A percentile compares a stretch with the other conserved stretches of the same genome.
Evolutionary conservation across 2,113 vertebrate genomes (phyloP).

Genomic region (Tursiops truncatus): DNA sequence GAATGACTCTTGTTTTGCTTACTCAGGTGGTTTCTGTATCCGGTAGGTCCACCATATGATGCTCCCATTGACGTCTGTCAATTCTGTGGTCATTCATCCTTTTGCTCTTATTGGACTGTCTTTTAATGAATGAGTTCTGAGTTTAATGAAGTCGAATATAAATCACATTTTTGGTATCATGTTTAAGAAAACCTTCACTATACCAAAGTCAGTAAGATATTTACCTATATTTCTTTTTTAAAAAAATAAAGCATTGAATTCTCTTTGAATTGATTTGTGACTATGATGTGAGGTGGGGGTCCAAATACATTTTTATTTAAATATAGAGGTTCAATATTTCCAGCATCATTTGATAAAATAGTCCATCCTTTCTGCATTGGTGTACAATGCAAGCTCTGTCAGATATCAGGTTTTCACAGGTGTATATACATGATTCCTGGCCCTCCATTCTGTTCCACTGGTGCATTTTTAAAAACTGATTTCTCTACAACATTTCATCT

Average conservation of each 20-base stretch:
- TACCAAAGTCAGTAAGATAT: not conserved
- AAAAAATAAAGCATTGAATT: not conserved
- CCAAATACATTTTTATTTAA: not conserved
- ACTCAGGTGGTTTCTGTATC: not conserved
- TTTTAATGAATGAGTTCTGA: not conserved
- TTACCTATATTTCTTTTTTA: not conserved
- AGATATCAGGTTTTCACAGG: not conserved
- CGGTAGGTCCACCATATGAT: not conserved
- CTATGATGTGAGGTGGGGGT: not conserved
- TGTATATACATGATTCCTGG: not conserved
- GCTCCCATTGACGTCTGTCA: not conserved
- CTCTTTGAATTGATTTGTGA: not conserved
- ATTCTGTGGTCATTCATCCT: not conserved
- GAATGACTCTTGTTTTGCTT: not conserved
- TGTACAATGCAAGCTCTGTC: not conserved
- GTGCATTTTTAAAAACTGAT: not conserved
- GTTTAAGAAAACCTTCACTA: not conserved
- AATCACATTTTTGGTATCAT: not conserved
- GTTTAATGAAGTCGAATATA: not conserved
- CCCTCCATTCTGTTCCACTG: not conserved
- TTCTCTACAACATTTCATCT: not conserved
- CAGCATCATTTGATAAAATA: not conserved
- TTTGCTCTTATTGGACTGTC: not conserved
- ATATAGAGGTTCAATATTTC: not conserved
- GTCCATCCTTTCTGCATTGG: not conserved